phyloP scores from a whole-genome alignment of 1,140 invertebrate genomes.

The Gonatopus flavifemur region DNA sequence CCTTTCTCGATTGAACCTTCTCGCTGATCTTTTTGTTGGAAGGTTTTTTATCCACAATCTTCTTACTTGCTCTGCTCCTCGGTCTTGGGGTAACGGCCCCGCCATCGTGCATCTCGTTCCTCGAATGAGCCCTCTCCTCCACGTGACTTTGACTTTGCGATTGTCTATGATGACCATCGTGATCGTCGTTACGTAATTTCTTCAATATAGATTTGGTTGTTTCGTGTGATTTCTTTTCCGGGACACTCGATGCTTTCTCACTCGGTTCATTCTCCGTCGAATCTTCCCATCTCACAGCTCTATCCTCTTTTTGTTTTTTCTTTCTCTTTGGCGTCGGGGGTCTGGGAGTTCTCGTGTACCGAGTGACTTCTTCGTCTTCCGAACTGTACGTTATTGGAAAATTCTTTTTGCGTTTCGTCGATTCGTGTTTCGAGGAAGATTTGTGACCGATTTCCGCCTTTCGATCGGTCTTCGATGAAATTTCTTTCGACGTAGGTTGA shows the following conservation, averaged over 20 bases:
- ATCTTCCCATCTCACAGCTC: background rate
- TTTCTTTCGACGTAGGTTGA: background rate
- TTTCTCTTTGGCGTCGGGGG: background rate
- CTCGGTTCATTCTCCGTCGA: background rate
- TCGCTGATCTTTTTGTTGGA: too few species aligned
- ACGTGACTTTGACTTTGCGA: slow-evolving; percentile 13
- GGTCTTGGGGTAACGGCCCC: background rate
- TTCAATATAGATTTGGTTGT: background rate
- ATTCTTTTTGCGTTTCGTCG: background rate
- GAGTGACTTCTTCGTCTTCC: background rate
- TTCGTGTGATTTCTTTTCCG: background rate
- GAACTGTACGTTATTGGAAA: background rate
- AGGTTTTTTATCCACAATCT: too few species aligned
- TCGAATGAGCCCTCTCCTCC: background rate
- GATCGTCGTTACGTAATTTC: too few species aligned
- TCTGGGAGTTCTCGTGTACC: background rate
- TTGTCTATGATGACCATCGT: too few species aligned
- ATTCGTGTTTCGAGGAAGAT: background rate
- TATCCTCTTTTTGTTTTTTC: background rate
- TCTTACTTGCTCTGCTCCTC: slow-evolving; percentile 13
- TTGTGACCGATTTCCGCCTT: background rate
- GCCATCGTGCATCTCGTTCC: background rate
- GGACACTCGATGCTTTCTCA: background rate
- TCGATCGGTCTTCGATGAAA: background rate
- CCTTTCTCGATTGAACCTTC: too few species aligned